Evolutionary conservation across 2,888 invertebrate genomes (phyloP), one percentile per base, ranked within the genome.

Genomic region (Agriopis leucophaearia): DNA sequence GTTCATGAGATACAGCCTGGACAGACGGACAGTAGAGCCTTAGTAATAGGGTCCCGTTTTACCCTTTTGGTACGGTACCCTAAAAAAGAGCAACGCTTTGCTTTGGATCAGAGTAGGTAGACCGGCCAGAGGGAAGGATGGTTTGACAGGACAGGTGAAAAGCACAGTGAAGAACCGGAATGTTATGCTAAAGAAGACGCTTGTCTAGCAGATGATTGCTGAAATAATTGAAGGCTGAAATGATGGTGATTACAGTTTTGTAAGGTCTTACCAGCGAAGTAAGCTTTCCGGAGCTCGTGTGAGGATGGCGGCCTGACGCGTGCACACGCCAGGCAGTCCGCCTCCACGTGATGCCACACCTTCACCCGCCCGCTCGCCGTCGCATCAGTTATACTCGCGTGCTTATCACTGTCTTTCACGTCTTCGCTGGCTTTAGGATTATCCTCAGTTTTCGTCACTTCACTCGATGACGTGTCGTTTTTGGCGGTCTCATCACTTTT

Each of bases 271-370:
- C 94, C 92, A 67, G 92, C 88, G 76, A 94, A 94, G 78, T 94
- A 94, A 0, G 93, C 94, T 73, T 94, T 93, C 1, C 94, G 85
- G 57, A 94, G 76, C 73, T 94, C 92, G 57, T 93, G 90, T 9
- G 90, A 87, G 1, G 92, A 91, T 0, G 88, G 91, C 60, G 94
- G 93, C 2, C 91, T 75, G 0, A 91, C 88, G 8, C 89, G 84
- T 4, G 88, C 90, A 66, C 94, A 94, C 8, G 89, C 90, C 63
- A 94, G 70, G 51, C 94, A 94, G 47, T 89, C 88, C 6, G 81
- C 80, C 1, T 86, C 72, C 15, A 82, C 80, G 69, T 94, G 94
- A 13, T 85, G 78, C 89, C 93, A 92, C 55, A 64, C 72, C 55
- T 65, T 66, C 15, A 65, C 58, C 40, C 71, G 70, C 4, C 64